These are phyloP conservation scores for Mythimna loreyi DNA, from an alignment of 2,888 invertebrate species.

Conservation along the genomic window DNA sequence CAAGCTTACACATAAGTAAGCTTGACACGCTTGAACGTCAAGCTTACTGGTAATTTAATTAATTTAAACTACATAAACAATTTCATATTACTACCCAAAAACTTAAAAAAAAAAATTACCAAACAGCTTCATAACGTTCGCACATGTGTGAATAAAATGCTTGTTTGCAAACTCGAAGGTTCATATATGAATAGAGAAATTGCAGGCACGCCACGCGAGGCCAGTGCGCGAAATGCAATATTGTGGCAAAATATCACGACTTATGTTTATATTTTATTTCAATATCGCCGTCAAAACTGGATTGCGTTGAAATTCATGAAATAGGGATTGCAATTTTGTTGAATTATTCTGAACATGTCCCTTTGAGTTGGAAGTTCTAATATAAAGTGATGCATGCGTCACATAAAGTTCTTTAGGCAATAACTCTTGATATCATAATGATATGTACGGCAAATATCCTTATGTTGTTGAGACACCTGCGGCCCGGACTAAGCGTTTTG, in stretches of 20 bases:
- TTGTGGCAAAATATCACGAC: constrained; percentile 49
- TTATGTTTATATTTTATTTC: constrained; percentile 58
- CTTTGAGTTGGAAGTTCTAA: constrained; percentile 26
- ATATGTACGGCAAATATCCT: too few species aligned
- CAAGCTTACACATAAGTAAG: too few species aligned
- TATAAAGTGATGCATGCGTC: background rate
- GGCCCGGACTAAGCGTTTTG: too few species aligned
- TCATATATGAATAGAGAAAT: constrained; percentile 55
- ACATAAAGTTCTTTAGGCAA: background rate
- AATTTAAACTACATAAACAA: too few species aligned
- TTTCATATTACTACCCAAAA: background rate
- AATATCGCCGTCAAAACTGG: constrained; percentile 51
- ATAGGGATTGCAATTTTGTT: constrained; percentile 40
- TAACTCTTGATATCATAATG: too few species aligned
- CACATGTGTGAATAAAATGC: constrained; percentile 23
- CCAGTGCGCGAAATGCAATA: constrained; percentile 54
- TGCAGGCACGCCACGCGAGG: constrained; percentile 22
- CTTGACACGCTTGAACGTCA: too few species aligned
- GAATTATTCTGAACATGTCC: constrained; percentile 35
- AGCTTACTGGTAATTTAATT: too few species aligned
- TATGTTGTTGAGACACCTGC: too few species aligned
- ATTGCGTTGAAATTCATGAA: constrained; percentile 38
- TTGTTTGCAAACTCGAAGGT: constrained; percentile 32
- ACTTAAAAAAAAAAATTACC: background rate
- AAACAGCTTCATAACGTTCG: constrained; percentile 9